phyloP scores from a whole-genome alignment of 2,888 invertebrate genomes.

The Calameuta filiformis region DNA sequence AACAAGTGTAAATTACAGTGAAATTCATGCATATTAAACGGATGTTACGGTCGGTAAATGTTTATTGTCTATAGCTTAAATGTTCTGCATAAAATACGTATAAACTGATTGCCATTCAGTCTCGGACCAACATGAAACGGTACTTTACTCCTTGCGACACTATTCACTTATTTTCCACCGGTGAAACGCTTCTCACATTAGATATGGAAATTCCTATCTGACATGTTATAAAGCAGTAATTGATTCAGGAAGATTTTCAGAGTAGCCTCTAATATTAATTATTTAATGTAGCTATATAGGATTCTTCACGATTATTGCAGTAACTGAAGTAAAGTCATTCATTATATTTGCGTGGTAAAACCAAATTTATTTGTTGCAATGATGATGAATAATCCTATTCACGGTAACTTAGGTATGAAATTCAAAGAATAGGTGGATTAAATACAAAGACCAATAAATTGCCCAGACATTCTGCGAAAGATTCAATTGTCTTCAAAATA shows the following conservation, averaged over 20 bases:
- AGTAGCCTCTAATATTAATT: no score
- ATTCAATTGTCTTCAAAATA: not conserved
- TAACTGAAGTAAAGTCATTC: not conserved
- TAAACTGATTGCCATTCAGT: conserved; percentile 22
- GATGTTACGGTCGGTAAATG: conserved; percentile 35
- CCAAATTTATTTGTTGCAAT: no score
- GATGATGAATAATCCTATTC: not conserved
- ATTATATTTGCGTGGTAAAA: not conserved
- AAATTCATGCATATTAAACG: conserved; percentile 25
- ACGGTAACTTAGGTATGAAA: not conserved
- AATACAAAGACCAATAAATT: not conserved
- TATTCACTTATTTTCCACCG: not conserved
- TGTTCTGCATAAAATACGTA: conserved; percentile 13
- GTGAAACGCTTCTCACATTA: no score
- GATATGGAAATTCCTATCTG: no score
- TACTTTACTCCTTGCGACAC: not conserved
- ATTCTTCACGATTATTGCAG: no score
- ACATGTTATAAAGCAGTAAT: no score
- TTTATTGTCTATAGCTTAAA: conserved; percentile 28
- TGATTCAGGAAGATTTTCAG: no score
- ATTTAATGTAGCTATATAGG: no score
- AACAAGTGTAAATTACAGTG: conserved; percentile 27
- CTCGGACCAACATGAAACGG: not conserved
- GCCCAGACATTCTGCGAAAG: not conserved
- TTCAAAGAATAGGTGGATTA: not conserved